Evolutionary conservation across 1,140 invertebrate species (phyloP).

Genomic region (Tetramorium alpestre): DNA sequence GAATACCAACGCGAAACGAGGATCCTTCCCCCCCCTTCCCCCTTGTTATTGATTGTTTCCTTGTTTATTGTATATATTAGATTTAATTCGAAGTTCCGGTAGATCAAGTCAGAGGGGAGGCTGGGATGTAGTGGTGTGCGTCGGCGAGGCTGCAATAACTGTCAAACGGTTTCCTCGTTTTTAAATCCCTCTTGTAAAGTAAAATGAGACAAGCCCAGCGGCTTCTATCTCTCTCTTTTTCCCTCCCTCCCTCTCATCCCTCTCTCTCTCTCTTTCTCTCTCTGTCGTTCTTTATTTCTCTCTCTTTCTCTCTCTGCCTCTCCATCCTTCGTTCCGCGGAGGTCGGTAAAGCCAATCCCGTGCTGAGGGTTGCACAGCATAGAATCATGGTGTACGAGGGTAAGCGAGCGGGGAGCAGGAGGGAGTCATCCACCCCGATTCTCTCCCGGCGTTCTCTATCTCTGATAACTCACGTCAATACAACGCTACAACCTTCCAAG

Average conservation of each 20-base stretch:
- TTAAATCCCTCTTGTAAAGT: slow-evolving; percentile 85
- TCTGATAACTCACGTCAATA: slow-evolving; percentile 75
- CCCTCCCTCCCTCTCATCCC: too few species aligned
- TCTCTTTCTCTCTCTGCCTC: background rate
- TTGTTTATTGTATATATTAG: slow-evolving; percentile 86
- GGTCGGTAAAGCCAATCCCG: slow-evolving; percentile 63
- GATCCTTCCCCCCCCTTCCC: slow-evolving; percentile 44
- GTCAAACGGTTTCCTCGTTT: slow-evolving; percentile 84
- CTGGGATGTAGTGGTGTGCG: slow-evolving; percentile 31
- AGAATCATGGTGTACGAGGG: slow-evolving; percentile 61
- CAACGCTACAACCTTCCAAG: slow-evolving; percentile 61
- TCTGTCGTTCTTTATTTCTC: slow-evolving; percentile 4
- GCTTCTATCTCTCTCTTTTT: slow-evolving; percentile 10
- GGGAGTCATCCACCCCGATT: slow-evolving; percentile 58
- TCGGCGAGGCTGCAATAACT: slow-evolving; percentile 82
- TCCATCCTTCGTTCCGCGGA: slow-evolving; percentile 38
- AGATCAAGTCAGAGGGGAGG: slow-evolving; percentile 58
- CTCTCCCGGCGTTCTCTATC: slow-evolving; percentile 64
- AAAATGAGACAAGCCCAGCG: slow-evolving; percentile 82
- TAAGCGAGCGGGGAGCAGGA: slow-evolving; percentile 46
- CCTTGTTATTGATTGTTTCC: slow-evolving; percentile 84
- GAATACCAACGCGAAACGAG: slow-evolving; percentile 55
- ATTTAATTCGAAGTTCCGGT: slow-evolving; percentile 83
- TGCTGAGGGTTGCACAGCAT: slow-evolving; percentile 52
- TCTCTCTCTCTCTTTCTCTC: background rate